Percentiles rank a stretch among this genome's conserved stretches.
Conservation (phyloP, 2,888 invertebrate species). For the Mimumesa dahlbomi region DNA sequence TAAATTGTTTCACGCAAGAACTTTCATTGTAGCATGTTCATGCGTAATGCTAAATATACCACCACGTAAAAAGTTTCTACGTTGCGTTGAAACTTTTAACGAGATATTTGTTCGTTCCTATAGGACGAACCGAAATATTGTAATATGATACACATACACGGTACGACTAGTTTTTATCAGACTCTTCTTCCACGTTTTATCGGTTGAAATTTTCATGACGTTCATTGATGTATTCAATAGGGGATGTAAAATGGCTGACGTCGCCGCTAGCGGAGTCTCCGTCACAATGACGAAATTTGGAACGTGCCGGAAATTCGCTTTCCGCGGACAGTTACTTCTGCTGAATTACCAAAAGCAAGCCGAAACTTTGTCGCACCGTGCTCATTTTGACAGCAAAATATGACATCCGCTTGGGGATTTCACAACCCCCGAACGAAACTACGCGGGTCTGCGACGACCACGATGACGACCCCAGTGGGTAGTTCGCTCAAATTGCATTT, state of each 20-base stretch:
- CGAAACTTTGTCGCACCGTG: conserved; percentile 46
- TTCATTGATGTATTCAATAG: no score
- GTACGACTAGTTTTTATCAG: no score
- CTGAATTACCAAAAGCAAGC: conserved; percentile 34
- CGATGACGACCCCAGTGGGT: conserved; percentile 38
- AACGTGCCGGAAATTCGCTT: conserved; percentile 20
- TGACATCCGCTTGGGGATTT: conserved; percentile 46
- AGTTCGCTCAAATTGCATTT: conserved; percentile 61
- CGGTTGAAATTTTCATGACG: not conserved
- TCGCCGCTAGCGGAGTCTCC: no score
- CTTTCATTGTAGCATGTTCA: no score
- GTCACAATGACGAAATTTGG: conserved; percentile 28
- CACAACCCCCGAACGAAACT: conserved; percentile 11
- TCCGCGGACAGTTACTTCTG: conserved; percentile 24
- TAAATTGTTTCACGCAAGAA: no score
- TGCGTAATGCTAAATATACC: no score
- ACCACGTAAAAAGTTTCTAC: no score
- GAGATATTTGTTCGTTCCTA: no score
- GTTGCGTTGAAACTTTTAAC: no score
- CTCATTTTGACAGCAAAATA: conserved; percentile 51
- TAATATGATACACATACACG: no score
- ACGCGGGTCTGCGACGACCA: conserved; percentile 28
- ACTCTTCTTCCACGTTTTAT: not conserved
- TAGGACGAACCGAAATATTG: not conserved
- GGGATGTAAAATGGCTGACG: no score